Base-by-base conservation (phyloP, 2,888 invertebrate genomes). In the Idaea straminata region DNA sequence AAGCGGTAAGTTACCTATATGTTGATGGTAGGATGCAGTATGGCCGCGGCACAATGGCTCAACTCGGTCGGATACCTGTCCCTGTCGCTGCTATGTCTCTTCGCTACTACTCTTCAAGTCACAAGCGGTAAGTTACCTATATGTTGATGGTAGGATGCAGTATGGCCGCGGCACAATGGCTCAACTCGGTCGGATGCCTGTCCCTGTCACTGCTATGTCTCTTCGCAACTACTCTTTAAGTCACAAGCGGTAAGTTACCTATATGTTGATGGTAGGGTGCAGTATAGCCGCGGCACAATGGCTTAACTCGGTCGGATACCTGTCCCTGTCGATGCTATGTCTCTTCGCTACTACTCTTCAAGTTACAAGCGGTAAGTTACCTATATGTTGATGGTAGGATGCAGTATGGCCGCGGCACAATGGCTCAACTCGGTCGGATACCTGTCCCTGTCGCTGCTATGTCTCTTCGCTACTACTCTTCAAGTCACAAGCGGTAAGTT, bases 351-450 rank as follows among this genome's bases (percentile, higher is more conserved):
- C 95, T 90, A 95, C 94, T 76, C 64, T 74, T 72, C 25, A 25
- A 25, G 25, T 25, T 3, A 25, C 25, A 25, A 25, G 25, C 25
- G 25, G 25, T 25, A 25, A 25, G 25, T 25, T 25, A 25, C 25
- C 25, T 25, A 25, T 25, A 25, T 25, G 25, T 25, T 25, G 25
- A 25, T 25, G 89, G 16, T 86, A 96, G 96, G 96, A 95, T 94
- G 95, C 96, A 96, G 95, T 94, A 96, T 96, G 96, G 96, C 96
- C 95, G 95, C 96, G 94, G 95, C 94, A 96, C 94, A 95, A 94
- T 95, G 96, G 96, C 95, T 95, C 95, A 95, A 94, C 95, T 95
- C 95, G 95, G 95, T 95, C 94, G 95, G 95, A 94, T 25, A 3
- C 25, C 25, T 25, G 94, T 95, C 95, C 92, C 94, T 95, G 93